Percentiles rank a stretch among this genome's conserved stretches.
Evolutionary conservation across 2,113 vertebrate genomes (phyloP).

Genomic region (Menura novaehollandiae): DNA sequence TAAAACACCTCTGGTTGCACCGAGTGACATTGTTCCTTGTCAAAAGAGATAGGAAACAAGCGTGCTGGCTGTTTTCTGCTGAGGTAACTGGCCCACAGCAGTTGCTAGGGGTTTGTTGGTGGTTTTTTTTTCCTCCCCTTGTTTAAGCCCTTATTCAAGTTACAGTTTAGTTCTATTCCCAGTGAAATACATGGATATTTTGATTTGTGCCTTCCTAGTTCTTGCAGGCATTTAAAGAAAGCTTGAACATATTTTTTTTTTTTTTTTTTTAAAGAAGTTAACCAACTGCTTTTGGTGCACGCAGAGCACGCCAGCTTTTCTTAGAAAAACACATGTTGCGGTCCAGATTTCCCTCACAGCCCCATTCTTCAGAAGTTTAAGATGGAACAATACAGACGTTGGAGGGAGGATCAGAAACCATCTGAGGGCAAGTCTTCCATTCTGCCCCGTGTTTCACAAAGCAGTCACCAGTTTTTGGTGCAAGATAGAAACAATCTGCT

Average conservation of each 20-base stretch:
- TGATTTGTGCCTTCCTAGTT: not conserved
- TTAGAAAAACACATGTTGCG: not conserved
- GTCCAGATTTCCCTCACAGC: not conserved
- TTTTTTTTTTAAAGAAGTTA: not conserved
- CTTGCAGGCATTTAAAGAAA: not conserved
- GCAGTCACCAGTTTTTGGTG: not conserved
- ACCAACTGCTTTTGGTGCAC: not conserved
- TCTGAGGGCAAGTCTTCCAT: not conserved
- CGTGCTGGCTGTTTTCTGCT: not conserved
- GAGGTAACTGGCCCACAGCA: not conserved
- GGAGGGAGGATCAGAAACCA: not conserved
- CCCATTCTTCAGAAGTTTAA: not conserved
- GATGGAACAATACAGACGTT: not conserved
- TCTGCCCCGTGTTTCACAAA: not conserved
- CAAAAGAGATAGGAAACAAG: not conserved
- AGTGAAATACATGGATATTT: not conserved
- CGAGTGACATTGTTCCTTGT: not conserved
- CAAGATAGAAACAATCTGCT: not conserved
- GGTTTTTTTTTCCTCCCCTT: fast-evolving
- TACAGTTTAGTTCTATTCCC: not conserved
- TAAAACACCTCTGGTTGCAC: not conserved
- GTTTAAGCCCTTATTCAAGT: not conserved
- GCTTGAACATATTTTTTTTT: not conserved
- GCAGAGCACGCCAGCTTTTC: not conserved
- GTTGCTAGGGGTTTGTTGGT: not conserved